These are phyloP conservation scores for Podarcis lilfordi DNA, from an alignment of 2,797 vertebrate species.

Conservation along the genomic window DNA sequence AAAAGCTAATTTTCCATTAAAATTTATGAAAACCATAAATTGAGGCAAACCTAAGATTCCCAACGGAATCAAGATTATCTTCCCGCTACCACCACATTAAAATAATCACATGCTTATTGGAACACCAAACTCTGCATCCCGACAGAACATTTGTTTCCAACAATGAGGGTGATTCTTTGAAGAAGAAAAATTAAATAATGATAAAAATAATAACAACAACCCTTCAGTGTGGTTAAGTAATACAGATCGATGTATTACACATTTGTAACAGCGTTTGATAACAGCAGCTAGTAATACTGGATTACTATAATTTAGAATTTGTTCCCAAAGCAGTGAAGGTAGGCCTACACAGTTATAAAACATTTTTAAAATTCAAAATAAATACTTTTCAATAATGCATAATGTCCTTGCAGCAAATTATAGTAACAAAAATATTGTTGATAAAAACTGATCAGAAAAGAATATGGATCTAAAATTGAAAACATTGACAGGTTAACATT, in stretches of 20 bases:
- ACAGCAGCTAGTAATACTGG: conserved; percentile 81
- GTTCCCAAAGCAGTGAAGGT: conserved; percentile 79
- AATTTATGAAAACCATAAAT: conserved; percentile 85
- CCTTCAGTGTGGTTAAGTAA: conserved; percentile 78
- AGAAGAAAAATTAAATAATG: conserved; percentile 47
- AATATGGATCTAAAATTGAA: conserved; percentile 68
- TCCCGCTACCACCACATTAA: conserved; percentile 84
- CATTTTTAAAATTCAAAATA: conserved; percentile 76
- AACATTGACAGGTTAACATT: conserved; percentile 76
- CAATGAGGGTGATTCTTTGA: conserved; percentile 77
- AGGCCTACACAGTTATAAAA: conserved; percentile 78
- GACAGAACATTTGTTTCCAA: conserved; percentile 78
- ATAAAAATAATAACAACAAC: conserved; percentile 22
- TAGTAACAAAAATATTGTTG: conserved; percentile 69
- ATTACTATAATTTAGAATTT: conserved; percentile 83
- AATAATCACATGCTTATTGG: conserved; percentile 82
- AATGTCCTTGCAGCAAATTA: conserved; percentile 73
- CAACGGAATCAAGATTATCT: conserved; percentile 88
- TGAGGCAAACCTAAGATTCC: conserved; percentile 84
- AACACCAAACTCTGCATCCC: conserved; percentile 77
- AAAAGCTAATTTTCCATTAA: conserved; percentile 84
- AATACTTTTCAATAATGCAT: conserved; percentile 73
- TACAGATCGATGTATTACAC: conserved; percentile 75
- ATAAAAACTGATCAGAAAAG: conserved; percentile 78
- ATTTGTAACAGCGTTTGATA: conserved; percentile 77